A percentile compares a stretch with the other conserved stretches of the same genome.
phyloP scores from a whole-genome alignment of 64 coral and sea anemone species.

The Acropora yongei region DNA sequence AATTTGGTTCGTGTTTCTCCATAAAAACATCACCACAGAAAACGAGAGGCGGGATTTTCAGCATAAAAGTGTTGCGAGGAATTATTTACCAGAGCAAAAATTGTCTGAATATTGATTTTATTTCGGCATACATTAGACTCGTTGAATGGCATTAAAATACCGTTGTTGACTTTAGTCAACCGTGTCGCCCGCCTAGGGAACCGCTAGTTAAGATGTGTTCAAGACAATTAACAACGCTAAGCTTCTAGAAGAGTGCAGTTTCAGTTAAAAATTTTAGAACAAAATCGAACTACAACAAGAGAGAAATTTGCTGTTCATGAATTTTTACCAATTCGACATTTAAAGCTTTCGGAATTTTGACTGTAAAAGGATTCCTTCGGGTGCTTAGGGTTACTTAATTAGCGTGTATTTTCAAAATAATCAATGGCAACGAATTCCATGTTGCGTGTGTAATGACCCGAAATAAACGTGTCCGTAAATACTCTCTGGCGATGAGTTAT shows the following conservation, averaged over 20 bases:
- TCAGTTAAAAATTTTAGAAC: neutral
- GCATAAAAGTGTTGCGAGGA: neutral
- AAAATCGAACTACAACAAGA: neutral
- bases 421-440: conserved; percentile 4
- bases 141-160: neutral
- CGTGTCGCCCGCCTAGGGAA: neutral
- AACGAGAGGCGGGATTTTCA: neutral
- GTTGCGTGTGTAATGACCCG: conserved; percentile 26
- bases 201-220: neutral
- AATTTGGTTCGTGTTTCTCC: neutral
- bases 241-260: neutral
- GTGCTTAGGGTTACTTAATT: neutral
- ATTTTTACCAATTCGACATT: no score
- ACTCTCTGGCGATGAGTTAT: neutral
- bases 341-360: neutral
- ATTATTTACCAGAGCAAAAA: neutral
- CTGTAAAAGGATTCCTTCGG: neutral
- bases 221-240: neutral
- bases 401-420: neutral
- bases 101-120: neutral
- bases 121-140: no score
- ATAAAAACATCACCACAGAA: neutral
- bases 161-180: neutral
- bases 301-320: no score
- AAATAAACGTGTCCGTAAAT: neutral